These are phyloP conservation scores for Xestia ashworthii DNA, from an alignment of 2,888 invertebrate genomes.

Conservation along the genomic window DNA sequence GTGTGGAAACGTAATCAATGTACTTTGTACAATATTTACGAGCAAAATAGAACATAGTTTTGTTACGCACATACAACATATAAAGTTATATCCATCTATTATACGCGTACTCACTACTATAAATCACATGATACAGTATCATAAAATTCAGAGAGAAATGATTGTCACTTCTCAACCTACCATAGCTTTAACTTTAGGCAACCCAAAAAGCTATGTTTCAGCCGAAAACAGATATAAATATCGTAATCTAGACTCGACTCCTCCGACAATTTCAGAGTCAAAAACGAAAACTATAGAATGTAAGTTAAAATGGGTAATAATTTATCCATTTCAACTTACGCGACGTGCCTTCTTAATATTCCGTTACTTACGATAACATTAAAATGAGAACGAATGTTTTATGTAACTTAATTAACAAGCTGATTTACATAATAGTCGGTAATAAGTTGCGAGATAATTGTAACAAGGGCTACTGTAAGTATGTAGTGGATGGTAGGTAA, in stretches of 20 bases:
- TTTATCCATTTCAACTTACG: not conserved
- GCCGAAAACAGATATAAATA: constrained; percentile 2
- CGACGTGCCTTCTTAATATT: constrained; percentile 9
- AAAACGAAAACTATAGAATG: not conserved
- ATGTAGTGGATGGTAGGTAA: constrained; percentile 52
- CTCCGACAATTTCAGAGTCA: not conserved
- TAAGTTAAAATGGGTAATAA: too few relatives aligned
- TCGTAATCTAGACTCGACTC: not conserved
- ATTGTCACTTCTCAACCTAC: not conserved
- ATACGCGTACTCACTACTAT: not conserved
- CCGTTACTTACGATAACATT: constrained; percentile 14
- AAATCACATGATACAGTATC: not conserved
- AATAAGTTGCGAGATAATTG: constrained; percentile 46
- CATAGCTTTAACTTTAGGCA: not conserved
- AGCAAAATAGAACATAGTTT: constrained; percentile 67
- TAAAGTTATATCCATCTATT: not conserved
- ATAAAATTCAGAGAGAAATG: not conserved
- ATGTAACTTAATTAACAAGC: constrained; percentile 42
- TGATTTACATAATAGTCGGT: constrained; percentile 45
- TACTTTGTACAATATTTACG: constrained; percentile 74
- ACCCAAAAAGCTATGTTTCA: not conserved
- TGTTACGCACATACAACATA: not conserved
- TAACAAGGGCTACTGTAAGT: constrained; percentile 59
- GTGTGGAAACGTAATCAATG: constrained; percentile 78
- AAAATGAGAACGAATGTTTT: constrained; percentile 30